phyloP scores from a whole-genome alignment of 2,113 vertebrate species.

The Campylomormyrus numenius region DNA sequence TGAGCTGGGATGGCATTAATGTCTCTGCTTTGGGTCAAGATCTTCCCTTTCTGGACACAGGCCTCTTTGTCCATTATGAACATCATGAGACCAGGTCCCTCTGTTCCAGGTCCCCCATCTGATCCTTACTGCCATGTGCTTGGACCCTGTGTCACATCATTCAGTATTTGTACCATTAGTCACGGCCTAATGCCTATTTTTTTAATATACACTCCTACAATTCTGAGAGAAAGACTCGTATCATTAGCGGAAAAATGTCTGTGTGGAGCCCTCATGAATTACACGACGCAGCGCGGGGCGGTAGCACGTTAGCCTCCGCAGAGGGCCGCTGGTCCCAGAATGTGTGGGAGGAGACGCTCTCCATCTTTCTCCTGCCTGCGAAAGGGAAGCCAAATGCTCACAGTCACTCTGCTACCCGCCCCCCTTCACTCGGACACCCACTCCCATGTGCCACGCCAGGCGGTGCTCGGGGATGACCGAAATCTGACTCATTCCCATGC shows the following conservation, averaged over 20 bases:
- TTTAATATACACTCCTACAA: neutral
- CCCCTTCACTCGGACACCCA: neutral
- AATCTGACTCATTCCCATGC: neutral
- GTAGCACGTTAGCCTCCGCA: neutral
- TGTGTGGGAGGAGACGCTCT: neutral
- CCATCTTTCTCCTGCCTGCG: neutral
- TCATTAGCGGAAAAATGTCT: neutral
- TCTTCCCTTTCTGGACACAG: neutral
- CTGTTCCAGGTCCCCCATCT: neutral
- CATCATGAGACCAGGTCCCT: neutral
- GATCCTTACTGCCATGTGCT: slow-evolving; percentile 8
- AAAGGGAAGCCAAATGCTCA: neutral
- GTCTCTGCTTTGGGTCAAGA: neutral
- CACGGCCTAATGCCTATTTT: neutral
- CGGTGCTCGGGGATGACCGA: neutral
- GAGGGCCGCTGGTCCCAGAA: neutral
- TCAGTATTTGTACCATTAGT: slow-evolving; percentile 19
- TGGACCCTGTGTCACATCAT: slow-evolving; percentile 25
- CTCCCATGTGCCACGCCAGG: neutral
- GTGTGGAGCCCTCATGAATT: neutral
- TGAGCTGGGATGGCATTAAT: neutral
- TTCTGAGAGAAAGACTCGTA: neutral
- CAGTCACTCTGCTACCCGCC: neutral
- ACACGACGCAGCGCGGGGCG: neutral
- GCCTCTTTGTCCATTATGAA: neutral